Evolutionary conservation across 2,797 vertebrate genomes (phyloP), one percentile per base, ranked within the genome.

Genomic region (Sebastes goodei): DNA sequence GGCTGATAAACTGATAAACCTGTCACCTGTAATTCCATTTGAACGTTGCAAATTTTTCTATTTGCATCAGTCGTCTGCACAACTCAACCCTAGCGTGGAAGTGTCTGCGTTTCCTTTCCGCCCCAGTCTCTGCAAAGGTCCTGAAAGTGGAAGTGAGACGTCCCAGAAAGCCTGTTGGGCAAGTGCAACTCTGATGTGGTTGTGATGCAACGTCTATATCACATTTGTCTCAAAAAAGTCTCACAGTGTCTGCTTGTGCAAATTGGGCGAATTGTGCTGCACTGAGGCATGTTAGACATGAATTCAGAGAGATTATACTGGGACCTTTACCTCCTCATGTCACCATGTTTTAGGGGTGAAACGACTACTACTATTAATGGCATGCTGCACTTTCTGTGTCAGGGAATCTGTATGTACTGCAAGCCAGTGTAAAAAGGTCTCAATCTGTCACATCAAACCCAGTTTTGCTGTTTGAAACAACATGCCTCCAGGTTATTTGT

Each of bases 111-210:
- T 85, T 87, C 52, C 74, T 87, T 33, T 74, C 71, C 2, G 6
- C 57, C n/a, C 20, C 5, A 33, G 74, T 33, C 20, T 81, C 17
- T 81, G 73, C 64, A 20, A 3, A 74, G 64, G 29, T 74, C 62
- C 68, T 78, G 81, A 91, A 94, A 93, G 90, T 93, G 90, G 94
- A 95, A 94, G 89, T 90, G 89, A 90, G 90, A 92, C 57, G 1
- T 69, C 79, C 78, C 85, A 90, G 81, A 85, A 61, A 81, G 83
- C 46, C 15, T 65, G 29, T 80, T 76, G 62, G 73, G 60, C 79
- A 84, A 82, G 69, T 79, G 73, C 27, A 25, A 6, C 38, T 60
- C 27, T 70, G 33, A 23, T 85, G 76, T 82, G 81, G 66, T 11
- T 25, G 69, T 79, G 49, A 82, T 17, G 57, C 76, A 83, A 67